A percentile compares a stretch with the other conserved stretches of the same genome.
Evolutionary conservation across 2,797 vertebrate species (phyloP).

Genomic region (Florisuga fusca): DNA sequence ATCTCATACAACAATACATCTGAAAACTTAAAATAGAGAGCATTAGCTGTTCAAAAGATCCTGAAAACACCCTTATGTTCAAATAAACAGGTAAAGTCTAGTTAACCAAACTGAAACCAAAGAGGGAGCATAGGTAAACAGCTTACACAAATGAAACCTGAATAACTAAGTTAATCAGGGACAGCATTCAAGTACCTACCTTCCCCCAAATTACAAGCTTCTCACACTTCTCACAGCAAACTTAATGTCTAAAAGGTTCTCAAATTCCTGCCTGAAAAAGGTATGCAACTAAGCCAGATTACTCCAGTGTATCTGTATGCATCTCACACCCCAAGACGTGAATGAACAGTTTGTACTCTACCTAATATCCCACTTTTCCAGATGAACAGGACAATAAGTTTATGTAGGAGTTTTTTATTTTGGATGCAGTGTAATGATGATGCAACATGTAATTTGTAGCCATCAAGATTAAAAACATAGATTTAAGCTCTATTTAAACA

Average conservation of each 20-base stretch:
- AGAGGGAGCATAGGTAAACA: not conserved
- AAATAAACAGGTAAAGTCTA: not conserved
- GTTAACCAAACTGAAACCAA: not conserved
- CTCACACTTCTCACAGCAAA: not conserved
- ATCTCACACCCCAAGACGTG: constrained; percentile 1
- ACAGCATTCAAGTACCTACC: not conserved
- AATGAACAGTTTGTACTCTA: not conserved
- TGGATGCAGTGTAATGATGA: not conserved
- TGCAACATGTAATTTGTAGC: not conserved
- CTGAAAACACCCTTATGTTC: not conserved
- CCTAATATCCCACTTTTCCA: constrained; percentile 16
- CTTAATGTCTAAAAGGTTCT: not conserved
- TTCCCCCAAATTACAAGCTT: not conserved
- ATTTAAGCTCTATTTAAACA: not conserved
- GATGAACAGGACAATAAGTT: not conserved
- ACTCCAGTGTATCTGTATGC: not conserved
- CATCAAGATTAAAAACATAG: not conserved
- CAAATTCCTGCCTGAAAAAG: not conserved
- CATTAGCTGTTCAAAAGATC: not conserved
- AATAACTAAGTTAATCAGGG: not conserved
- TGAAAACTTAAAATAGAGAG: not conserved
- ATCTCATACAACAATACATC: not conserved
- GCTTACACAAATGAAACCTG: not conserved
- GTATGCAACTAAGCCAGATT: not conserved
- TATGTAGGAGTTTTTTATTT: not conserved